These are phyloP conservation scores for Cyprinodon brontotheroides DNA, from an alignment of 2,113 vertebrate species.

Conservation along the genomic window DNA sequence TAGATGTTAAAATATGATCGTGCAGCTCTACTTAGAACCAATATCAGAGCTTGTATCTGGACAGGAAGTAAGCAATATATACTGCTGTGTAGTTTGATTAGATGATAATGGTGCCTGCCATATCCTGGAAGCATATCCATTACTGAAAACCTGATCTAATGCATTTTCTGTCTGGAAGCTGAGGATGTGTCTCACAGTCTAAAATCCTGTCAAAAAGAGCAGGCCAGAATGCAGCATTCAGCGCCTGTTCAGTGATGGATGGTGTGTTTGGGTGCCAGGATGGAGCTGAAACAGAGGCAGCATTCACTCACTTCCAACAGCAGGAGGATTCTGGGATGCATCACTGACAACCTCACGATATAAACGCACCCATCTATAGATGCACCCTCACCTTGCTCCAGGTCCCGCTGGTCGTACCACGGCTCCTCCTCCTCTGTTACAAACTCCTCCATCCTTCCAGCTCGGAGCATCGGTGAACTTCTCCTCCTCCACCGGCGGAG, in stretches of 20 bases:
- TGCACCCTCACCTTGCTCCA: conserved; percentile 89
- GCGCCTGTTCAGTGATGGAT: too few relatives aligned
- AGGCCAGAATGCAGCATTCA: background rate
- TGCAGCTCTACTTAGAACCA: background rate
- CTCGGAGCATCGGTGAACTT: conserved; percentile 77
- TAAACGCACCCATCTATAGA: conserved; percentile 1
- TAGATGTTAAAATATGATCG: too few relatives aligned
- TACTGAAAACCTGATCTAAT: background rate
- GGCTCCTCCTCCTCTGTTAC: conserved; percentile 93
- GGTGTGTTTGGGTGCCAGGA: background rate
- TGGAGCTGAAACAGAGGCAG: conserved; percentile 8
- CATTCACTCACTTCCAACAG: conserved; percentile 20
- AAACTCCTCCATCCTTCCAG: conserved; percentile 93
- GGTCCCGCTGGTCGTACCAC: conserved; percentile 96
- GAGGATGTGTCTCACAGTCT: background rate
- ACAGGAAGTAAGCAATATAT: background rate
- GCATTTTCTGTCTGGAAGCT: background rate
- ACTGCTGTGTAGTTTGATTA: background rate
- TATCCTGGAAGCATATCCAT: background rate
- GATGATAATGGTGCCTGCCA: background rate
- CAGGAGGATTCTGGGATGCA: conserved; percentile 42
- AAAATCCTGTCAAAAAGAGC: background rate
- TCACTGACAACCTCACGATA: conserved; percentile 46
- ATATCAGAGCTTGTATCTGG: background rate
- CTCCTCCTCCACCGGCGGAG: conserved; percentile 19